Evolutionary conservation across 2,797 vertebrate species (phyloP).

Genomic region (Galago senegalensis): DNA sequence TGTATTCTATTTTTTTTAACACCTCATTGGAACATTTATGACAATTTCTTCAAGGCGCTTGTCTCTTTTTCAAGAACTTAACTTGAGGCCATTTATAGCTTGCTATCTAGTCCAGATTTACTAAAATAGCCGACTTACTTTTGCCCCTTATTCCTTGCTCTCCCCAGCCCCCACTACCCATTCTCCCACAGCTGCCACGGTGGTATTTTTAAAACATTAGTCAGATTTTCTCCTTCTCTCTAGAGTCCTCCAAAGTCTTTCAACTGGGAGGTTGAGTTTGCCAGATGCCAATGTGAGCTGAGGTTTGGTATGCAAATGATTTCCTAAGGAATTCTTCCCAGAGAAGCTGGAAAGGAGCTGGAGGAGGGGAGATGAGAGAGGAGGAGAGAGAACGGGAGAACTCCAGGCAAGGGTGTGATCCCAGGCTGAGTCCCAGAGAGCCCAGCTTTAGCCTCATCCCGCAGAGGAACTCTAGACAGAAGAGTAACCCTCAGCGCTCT

Average conservation of each 20-base stretch:
- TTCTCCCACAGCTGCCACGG: background rate
- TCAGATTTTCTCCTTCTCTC: conserved; percentile 8
- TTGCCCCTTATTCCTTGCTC: background rate
- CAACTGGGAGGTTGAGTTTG: conserved; percentile 9
- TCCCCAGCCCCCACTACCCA: background rate
- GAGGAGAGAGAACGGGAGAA: background rate
- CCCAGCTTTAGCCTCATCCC: background rate
- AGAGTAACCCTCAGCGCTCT: background rate
- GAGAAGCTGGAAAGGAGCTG: background rate
- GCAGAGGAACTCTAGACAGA: background rate
- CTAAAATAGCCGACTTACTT: background rate
- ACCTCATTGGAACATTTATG: background rate
- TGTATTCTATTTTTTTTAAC: conserved; percentile 4
- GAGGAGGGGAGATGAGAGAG: background rate
- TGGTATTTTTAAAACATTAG: conserved; percentile 35
- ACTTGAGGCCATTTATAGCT: background rate
- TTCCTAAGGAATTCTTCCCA: conserved; percentile 49
- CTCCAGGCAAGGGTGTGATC: background rate
- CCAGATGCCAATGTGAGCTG: background rate
- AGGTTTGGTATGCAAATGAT: background rate
- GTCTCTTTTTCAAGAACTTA: background rate
- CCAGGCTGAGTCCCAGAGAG: background rate
- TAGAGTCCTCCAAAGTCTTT: background rate
- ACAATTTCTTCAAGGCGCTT: background rate
- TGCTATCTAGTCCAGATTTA: background rate